Evolutionary conservation across 1,140 invertebrate species (phyloP).

Genomic region (Sinella curviseta): DNA sequence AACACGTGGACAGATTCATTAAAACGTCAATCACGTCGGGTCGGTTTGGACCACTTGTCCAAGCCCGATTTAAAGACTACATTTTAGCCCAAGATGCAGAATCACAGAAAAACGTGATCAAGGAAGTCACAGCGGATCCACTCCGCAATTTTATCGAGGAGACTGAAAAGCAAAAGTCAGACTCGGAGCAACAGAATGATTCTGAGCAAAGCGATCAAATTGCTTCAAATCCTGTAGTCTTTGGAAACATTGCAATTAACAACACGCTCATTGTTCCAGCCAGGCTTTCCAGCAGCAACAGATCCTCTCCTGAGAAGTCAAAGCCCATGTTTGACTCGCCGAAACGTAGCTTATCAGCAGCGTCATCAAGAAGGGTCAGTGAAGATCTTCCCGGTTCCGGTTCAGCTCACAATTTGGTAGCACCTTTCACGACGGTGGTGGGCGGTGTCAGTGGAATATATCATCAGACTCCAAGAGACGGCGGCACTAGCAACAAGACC

Average conservation of each 20-base stretch:
- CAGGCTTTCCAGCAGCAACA: background rate
- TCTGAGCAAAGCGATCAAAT: background rate
- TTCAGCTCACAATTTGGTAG: background rate
- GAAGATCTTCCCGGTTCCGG: background rate
- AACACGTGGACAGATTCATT: constrained; percentile 12
- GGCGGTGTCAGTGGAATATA: background rate
- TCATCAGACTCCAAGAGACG: background rate
- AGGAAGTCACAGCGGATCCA: background rate
- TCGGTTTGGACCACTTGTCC: background rate
- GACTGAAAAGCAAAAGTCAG: background rate
- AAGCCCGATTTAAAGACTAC: background rate
- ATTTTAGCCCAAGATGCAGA: background rate
- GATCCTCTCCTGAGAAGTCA: constrained; percentile 1
- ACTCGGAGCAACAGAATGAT: background rate
- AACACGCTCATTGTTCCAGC: background rate
- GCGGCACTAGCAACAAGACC: background rate
- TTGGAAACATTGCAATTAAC: background rate
- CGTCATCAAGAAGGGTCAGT: background rate
- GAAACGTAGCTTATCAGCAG: background rate
- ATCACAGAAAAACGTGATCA: background rate
- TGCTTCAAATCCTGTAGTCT: background rate
- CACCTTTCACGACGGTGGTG: background rate
- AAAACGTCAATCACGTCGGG: constrained; percentile 18
- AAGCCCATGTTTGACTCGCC: background rate
- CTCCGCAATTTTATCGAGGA: background rate